Conservation (phyloP, 2,888 invertebrate genomes). For the Andrena chrysosceles region DNA sequence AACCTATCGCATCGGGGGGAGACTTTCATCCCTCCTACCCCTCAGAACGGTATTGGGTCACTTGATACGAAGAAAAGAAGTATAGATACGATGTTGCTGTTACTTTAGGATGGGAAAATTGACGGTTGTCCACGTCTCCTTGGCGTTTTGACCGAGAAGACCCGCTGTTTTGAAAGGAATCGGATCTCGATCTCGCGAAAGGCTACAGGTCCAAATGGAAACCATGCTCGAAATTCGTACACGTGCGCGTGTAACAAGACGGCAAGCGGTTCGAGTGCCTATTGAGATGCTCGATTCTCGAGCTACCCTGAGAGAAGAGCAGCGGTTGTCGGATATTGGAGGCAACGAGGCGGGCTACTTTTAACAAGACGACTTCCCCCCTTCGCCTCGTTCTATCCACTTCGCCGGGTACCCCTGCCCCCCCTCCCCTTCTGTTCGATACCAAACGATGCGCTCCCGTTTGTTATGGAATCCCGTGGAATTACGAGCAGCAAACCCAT, state of each 20-base stretch:
- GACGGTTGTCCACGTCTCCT: neutral
- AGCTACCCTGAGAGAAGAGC: slow-evolving; percentile 75
- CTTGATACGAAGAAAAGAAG: neutral
- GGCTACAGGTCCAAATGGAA: slow-evolving; percentile 46
- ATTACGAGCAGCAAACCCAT: slow-evolving; percentile 78
- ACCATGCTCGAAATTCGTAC: slow-evolving; percentile 45
- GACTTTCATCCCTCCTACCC: neutral
- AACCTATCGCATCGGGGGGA: neutral
- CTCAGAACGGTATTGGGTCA: neutral
- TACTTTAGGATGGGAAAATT: neutral
- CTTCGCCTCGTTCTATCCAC: slow-evolving; percentile 31
- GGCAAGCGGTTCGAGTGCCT: slow-evolving; percentile 77
- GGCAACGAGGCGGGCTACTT: slow-evolving; percentile 85
- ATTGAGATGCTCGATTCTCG: slow-evolving; percentile 81
- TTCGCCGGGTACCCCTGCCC: slow-evolving; percentile 59
- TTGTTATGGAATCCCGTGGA: slow-evolving; percentile 76
- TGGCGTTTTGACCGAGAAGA: neutral
- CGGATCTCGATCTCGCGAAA: slow-evolving; percentile 18
- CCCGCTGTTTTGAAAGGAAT: neutral
- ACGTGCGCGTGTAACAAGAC: slow-evolving; percentile 73
- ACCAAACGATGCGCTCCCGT: slow-evolving; percentile 67
- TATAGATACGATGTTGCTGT: neutral
- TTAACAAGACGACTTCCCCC: slow-evolving; percentile 82
- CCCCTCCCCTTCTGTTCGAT: slow-evolving; percentile 53
- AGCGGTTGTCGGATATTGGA: slow-evolving; percentile 81